Conservation (phyloP, 2,113 vertebrate genomes). For the Mirza zaza region DNA sequence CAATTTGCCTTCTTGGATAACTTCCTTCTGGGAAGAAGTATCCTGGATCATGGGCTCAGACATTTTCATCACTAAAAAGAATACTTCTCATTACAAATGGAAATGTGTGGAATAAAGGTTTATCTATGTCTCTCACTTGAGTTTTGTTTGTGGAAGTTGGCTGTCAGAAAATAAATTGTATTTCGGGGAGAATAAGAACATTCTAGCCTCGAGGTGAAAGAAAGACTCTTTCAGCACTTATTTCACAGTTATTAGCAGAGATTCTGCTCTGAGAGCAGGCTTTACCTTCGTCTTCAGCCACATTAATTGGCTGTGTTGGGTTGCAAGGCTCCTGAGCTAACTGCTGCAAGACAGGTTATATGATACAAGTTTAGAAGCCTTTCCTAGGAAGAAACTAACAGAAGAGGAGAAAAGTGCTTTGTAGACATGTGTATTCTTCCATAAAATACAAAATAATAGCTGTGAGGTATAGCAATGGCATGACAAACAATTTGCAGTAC, state of each 20-base stretch:
- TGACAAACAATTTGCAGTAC: neutral
- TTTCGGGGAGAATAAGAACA: neutral
- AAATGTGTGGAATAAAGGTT: neutral
- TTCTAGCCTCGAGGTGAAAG: neutral
- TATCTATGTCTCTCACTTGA: neutral
- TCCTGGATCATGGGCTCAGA: neutral
- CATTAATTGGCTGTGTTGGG: neutral
- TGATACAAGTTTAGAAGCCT: accelerated
- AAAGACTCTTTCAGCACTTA: neutral
- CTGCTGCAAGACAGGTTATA: neutral
- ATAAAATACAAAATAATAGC: neutral
- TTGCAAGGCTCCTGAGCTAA: neutral
- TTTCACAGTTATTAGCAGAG: neutral
- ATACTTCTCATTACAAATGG: neutral
- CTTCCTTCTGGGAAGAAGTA: neutral
- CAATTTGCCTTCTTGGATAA: neutral
- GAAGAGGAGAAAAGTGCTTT: neutral
- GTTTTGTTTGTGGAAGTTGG: neutral
- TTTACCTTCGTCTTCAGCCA: neutral
- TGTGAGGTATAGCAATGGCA: neutral
- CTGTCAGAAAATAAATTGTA: neutral
- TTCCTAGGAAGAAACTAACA: neutral
- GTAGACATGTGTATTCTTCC: neutral
- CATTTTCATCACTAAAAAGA: neutral
- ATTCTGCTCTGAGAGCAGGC: neutral